Evolutionary conservation across 2,888 invertebrate genomes (phyloP).

Genomic region (Nemurella pictetii): DNA sequence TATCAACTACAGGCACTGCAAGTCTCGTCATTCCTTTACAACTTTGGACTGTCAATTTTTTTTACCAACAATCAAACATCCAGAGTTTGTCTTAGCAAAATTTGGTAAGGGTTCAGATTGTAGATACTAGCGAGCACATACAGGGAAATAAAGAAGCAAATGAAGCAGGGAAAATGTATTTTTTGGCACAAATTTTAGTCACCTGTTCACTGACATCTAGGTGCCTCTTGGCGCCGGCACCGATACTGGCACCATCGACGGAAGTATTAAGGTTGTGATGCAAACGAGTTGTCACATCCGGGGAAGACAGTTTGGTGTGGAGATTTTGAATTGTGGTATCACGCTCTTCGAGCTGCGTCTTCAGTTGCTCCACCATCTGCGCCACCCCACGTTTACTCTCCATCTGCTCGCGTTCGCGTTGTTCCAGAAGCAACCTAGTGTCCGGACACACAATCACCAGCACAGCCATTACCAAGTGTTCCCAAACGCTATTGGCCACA

Average conservation of each 20-base stretch:
- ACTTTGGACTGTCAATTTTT: no score
- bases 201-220: neutral
- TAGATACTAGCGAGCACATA: no score
- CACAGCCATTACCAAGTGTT: no score
- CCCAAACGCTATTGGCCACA: neutral
- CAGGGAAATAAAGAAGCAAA: no score
- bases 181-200: neutral
- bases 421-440: slow-evolving; percentile 48
- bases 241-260: neutral
- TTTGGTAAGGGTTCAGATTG: no score
- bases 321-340: slow-evolving; percentile 48
- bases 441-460: neutral
- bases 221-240: neutral
- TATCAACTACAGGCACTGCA: no score
- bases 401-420: slow-evolving; percentile 51
- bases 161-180: no score
- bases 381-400: slow-evolving; percentile 52
- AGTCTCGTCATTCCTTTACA: no score
- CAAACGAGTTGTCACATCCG: slow-evolving; percentile 38
- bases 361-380: slow-evolving; percentile 54
- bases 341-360: slow-evolving; percentile 55
- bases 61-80: no score
- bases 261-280: neutral
- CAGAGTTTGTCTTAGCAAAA: no score
- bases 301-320: slow-evolving; percentile 42